A percentile compares a stretch with the other conserved stretches of the same genome.
These are phyloP conservation scores for Cephalopachus bancanus DNA, from an alignment of 2,797 vertebrate genomes.

Conservation along the genomic window DNA sequence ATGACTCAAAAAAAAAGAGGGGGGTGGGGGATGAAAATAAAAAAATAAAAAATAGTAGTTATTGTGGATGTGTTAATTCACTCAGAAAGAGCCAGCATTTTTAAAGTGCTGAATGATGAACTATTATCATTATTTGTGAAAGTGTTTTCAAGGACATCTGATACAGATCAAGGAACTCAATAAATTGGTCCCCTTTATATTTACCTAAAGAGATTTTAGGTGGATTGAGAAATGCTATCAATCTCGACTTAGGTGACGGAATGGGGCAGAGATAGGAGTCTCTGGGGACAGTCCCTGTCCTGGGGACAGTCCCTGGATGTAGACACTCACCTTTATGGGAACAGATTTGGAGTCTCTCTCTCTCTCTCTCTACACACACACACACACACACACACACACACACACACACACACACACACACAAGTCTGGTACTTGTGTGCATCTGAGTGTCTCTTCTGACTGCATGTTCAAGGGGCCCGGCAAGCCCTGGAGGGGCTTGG, in stretches of 20 bases:
- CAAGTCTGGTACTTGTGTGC: background rate
- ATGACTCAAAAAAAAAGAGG: no score
- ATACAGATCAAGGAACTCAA: background rate
- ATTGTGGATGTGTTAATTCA: background rate
- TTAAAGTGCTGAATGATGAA: background rate
- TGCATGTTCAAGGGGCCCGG: background rate
- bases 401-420: fast-evolving
- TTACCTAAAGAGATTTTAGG: background rate
- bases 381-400: no score
- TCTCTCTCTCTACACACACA: no score
- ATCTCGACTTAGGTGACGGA: background rate
- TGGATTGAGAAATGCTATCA: background rate
- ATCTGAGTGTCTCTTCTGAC: background rate
- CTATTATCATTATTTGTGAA: background rate
- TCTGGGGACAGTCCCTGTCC: no score
- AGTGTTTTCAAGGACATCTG: background rate
- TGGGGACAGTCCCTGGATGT: background rate
- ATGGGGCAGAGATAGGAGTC: no score
- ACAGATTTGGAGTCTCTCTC: background rate
- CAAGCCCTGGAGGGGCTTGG: background rate
- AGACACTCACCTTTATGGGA: background rate
- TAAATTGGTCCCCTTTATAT: background rate
- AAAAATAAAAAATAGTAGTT: no score
- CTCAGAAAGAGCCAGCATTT: background rate
- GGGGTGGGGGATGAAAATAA: no score